Conservation (phyloP, 2,113 vertebrate genomes). For the Misgurnus anguillicaudatus region DNA sequence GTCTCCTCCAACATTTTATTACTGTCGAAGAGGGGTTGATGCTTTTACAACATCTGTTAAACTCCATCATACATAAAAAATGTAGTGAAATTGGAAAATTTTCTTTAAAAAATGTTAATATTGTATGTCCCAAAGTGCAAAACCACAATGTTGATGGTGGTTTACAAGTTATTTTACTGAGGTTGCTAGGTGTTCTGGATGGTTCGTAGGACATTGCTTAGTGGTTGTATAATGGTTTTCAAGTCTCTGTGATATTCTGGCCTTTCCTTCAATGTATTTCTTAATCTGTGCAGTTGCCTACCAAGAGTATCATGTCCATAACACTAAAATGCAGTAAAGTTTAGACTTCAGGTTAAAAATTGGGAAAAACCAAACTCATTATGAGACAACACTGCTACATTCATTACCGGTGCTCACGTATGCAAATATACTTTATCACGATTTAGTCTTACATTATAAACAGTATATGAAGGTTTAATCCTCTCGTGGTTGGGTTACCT, state of each 20-base stretch:
- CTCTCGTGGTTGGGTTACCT: constrained; percentile 37
- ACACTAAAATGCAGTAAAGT: no score
- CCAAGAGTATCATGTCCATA: no score
- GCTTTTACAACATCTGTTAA: neutral
- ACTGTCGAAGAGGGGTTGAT: neutral
- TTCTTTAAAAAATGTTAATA: neutral
- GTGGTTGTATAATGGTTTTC: no score
- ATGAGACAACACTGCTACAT: neutral
- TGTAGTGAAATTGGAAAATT: neutral
- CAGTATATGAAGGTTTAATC: constrained; percentile 17
- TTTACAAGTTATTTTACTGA: neutral
- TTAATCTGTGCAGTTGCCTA: no score
- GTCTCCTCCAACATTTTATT: neutral
- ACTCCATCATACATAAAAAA: neutral
- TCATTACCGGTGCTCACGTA: neutral
- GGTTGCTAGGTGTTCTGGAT: neutral
- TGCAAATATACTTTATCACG: constrained; percentile 6
- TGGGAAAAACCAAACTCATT: no score
- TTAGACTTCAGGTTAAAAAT: no score
- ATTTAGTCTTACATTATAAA: constrained; percentile 23
- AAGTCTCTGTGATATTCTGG: no score
- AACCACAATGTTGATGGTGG: neutral
- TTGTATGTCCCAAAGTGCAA: neutral
- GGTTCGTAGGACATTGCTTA: neutral
- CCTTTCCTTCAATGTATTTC: no score